Base-by-base conservation (phyloP, 2,888 invertebrate genomes). In the Aromia moschata region DNA sequence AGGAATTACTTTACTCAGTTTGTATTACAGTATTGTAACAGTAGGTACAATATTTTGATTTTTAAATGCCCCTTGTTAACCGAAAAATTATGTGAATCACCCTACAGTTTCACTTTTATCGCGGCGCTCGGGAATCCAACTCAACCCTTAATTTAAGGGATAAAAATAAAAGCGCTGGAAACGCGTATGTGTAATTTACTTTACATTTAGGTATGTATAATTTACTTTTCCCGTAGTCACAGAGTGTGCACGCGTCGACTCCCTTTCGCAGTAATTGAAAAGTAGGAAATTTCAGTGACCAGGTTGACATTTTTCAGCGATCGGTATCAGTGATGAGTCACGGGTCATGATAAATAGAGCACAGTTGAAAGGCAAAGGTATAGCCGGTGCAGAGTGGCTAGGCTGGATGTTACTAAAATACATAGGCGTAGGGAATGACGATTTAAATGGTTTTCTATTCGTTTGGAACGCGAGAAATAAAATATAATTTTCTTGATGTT, bases 251-350 rank as follows among this genome's bases (percentile, higher is more conserved):
- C 47, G 12, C 16, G 46, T 0, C 17, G 16, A 11, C 36, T 18
- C 9, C 46, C 46, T 36, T 36, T 9, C 25, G 7, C 33, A 37
- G 10, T 47, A 58, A 58, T 58, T 58, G 58, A 58, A 53, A 53
- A 58, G 40, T 43, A 37, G 58, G 58, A 47, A 58, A 47, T 47
- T 58, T 53, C 46, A 53, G 37, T 43, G 47, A 43, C 49, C 33
- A 11, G 16, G 49, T 43, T 43, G 56, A 49, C 43, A 49, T 58
- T 49, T 58, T 58, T 54, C 54, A 47, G 37, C 38, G 53, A 58
- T 58, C 20, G 20, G 11, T 58, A 58, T 54, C 58, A 58, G 43
- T 47, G 47, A 54, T 58, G 58, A 58, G 46, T 58, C 58, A 54
- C 54, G 58, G 54, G 46, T 58, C 58, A 58, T 36, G 43, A 58